phyloP scores from a whole-genome alignment of 2,113 vertebrate genomes.

The Nycticryphes semicollaris region DNA sequence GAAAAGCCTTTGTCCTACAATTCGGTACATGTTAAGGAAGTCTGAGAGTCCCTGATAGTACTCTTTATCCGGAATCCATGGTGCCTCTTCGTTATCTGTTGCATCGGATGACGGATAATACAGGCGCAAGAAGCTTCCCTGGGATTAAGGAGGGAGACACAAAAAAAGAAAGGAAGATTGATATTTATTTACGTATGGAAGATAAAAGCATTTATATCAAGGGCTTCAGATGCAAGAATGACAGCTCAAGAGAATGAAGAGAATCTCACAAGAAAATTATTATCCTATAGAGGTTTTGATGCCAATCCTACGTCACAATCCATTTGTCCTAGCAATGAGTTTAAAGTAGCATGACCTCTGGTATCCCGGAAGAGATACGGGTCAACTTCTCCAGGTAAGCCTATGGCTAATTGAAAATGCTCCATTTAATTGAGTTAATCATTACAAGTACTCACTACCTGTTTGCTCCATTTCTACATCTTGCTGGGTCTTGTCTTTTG shows the following conservation, averaged over 20 bases:
- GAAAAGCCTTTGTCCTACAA: conserved; percentile 79
- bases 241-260: neutral
- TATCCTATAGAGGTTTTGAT: neutral
- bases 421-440: neutral
- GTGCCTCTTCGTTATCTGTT: conserved; percentile 66
- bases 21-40: conserved; percentile 85
- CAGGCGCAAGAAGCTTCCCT: conserved; percentile 91
- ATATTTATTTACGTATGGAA: neutral
- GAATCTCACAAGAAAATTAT: neutral
- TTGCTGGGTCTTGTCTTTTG: neutral
- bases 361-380: neutral
- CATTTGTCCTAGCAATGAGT: neutral
- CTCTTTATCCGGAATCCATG: conserved; percentile 88
- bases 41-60: conserved; percentile 90
- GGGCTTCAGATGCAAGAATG: neutral
- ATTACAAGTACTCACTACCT: neutral
- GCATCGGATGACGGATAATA: conserved; percentile 87
- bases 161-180: neutral
- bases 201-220: neutral
- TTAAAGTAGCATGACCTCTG: neutral
- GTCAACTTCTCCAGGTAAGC: neutral
- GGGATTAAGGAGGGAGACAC: neutral
- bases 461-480: neutral
- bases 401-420: neutral
- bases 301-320: neutral